Conservation (phyloP, 2,797 vertebrate species). For the Natrix natrix region DNA sequence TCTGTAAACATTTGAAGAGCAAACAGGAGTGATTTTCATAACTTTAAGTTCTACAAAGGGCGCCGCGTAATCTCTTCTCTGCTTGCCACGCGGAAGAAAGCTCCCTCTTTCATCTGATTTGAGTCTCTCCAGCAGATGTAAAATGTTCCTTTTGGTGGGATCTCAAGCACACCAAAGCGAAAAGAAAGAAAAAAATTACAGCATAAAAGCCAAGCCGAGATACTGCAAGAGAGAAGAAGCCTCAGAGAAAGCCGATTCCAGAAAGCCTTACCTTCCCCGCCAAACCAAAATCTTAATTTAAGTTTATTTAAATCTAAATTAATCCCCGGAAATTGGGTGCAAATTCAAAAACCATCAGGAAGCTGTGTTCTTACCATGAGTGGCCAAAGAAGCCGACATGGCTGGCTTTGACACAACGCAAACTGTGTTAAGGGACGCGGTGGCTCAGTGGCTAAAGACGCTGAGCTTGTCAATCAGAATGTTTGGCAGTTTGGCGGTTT, state of each 20-base stretch:
- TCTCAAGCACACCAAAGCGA: slow-evolving; percentile 32
- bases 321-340: background rate
- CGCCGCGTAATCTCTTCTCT: slow-evolving; percentile 55
- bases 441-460: no score
- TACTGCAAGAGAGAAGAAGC: slow-evolving; percentile 15
- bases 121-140: slow-evolving; percentile 60
- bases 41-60: slow-evolving; percentile 65
- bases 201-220: slow-evolving; percentile 50
- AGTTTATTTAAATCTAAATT: background rate
- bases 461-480: no score
- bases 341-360: background rate
- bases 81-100: slow-evolving; percentile 35
- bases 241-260: background rate
- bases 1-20: slow-evolving; percentile 53
- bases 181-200: background rate
- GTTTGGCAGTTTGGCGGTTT: no score
- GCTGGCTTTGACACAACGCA: background rate
- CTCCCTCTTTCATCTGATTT: slow-evolving; percentile 60
- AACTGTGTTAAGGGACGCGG: background rate
- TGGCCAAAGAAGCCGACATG: background rate
- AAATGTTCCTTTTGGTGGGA: slow-evolving; percentile 60
- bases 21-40: slow-evolving; percentile 60
- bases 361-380: background rate
- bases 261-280: background rate
- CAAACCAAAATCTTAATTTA: background rate